Percentiles rank a stretch among this genome's conserved stretches.
These are phyloP conservation scores for Automeris io DNA, from an alignment of 2,888 invertebrate genomes.

Conservation along the genomic window DNA sequence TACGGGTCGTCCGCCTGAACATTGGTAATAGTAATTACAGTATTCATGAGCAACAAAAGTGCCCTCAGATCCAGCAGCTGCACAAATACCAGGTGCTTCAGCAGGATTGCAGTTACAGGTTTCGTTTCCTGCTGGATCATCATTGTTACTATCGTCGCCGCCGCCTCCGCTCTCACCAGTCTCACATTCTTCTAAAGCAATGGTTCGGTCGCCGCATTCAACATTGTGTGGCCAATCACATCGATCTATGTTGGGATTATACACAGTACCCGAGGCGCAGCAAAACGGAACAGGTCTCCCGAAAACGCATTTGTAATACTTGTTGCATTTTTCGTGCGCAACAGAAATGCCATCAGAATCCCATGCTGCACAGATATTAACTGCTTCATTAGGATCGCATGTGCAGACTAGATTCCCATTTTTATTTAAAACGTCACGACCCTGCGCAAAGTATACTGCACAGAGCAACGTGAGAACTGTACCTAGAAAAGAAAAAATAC, in stretches of 20 bases:
- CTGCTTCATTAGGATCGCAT: constrained; percentile 26
- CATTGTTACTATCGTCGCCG: constrained; percentile 9
- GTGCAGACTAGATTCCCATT: constrained; percentile 11
- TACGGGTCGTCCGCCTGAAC: constrained; percentile 26
- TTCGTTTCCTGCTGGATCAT: constrained; percentile 11
- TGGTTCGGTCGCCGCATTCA: constrained; percentile 23
- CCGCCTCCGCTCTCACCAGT: constrained; percentile 9
- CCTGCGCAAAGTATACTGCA: constrained; percentile 35
- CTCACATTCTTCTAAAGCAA: constrained; percentile 29
- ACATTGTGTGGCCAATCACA: constrained; percentile 29
- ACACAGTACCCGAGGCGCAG: constrained; percentile 19
- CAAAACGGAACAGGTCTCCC: constrained; percentile 19
- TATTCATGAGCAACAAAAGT: constrained; percentile 32
- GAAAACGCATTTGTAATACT: constrained; percentile 26
- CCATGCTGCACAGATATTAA: constrained; percentile 23
- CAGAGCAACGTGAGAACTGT: constrained; percentile 37
- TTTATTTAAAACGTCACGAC: constrained; percentile 19
- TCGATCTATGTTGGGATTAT: constrained; percentile 21
- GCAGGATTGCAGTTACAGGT: constrained; percentile 27
- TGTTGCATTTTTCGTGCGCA: constrained; percentile 31
- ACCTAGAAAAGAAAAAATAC: constrained; percentile 31
- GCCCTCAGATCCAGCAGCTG: constrained; percentile 25
- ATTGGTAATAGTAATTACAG: constrained; percentile 38
- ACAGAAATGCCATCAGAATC: constrained; percentile 19
- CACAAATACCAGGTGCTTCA: constrained; percentile 33